A percentile compares a stretch with the other conserved stretches of the same genome.
Evolutionary conservation across 2,888 invertebrate genomes (phyloP).

Genomic region (Machimus rusticus): DNA sequence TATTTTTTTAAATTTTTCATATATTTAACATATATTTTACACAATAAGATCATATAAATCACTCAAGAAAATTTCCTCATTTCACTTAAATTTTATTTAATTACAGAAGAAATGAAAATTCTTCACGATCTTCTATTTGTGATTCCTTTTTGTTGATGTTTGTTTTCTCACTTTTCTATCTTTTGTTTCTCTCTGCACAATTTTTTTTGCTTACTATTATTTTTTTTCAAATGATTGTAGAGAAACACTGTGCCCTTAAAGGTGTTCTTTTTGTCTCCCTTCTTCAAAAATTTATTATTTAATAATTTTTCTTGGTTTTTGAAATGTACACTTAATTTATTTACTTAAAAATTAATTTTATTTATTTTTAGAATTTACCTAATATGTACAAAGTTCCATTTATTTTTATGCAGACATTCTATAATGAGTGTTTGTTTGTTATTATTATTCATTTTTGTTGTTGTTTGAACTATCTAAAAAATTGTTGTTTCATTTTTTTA

Average conservation of each 20-base stretch:
- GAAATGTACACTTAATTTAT: constrained; percentile 10
- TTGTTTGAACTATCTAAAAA: constrained; percentile 46
- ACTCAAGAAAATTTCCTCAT: constrained; percentile 45
- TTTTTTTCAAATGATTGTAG: not conserved
- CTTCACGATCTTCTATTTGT: not conserved
- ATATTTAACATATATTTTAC: constrained; percentile 48
- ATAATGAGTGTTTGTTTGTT: constrained; percentile 25
- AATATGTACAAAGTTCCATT: constrained; percentile 17
- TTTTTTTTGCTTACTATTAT: not conserved
- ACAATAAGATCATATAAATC: constrained; percentile 48
- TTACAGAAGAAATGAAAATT: constrained; percentile 10
- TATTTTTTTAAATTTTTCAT: constrained; percentile 32
- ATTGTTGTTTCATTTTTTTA: constrained; percentile 28
- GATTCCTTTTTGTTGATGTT: not conserved
- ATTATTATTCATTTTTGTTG: not conserved
- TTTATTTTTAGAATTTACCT: constrained; percentile 38
- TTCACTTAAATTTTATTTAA: constrained; percentile 25
- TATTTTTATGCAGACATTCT: constrained; percentile 24
- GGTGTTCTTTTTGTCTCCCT: not conserved
- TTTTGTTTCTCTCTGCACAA: not conserved
- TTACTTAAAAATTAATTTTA: constrained; percentile 1
- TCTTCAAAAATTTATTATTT: not conserved
- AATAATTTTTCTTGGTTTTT: not conserved
- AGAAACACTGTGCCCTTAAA: not conserved
- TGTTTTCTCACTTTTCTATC: not conserved